Evolutionary conservation across 2,888 invertebrate genomes (phyloP), one percentile per base, ranked within the genome.

Genomic region (Julus scanicus): DNA sequence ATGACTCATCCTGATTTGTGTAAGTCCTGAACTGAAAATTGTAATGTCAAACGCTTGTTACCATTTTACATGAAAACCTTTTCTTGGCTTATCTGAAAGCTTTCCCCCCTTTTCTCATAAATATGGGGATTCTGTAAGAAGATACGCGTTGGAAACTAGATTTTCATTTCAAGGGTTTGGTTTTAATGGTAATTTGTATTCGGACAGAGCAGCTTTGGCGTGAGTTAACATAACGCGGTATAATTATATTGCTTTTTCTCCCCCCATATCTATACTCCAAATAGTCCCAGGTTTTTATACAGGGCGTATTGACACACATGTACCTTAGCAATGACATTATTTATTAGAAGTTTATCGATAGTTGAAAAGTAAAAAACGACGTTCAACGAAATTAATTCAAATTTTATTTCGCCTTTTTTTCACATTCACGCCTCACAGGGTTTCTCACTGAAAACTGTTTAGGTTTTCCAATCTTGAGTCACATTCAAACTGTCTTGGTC

Each of bases 1-100:
- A 71, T 71, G 71, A 71, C 71, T 71, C 71, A 71, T 71, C 71
- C 71, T 71, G 71, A 71, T 71, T 71, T 71, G 71, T 29, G 29
- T n/a, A 71, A 71, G 71, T 71, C 71, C 29, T 9, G 29, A 71
- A 71, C 29, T 29, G 29, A 71, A 71, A 71, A 71, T 71, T 29
- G 71, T 29, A 29, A 71, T 71, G 71, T 71, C 71, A 71, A 71
- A 71, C 71, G 71, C 71, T 71, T 29, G 71, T 71, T 71, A 71
- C 71, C 71, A 71, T 71, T 71, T 71, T 71, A 71, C 71, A 71
- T 11, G 71, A 71, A 71, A 71, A 71, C 9, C 71, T 71, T 71
- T 71, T 71, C 71, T 71, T 8, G 71, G 71, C 71, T 71, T 71
- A 71, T 71, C 71, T 71, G 29, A 71, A 29, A 71, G 9, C 71